phyloP scores from a whole-genome alignment of 2,113 vertebrate species.

The Oreotrochilus melanogaster region DNA sequence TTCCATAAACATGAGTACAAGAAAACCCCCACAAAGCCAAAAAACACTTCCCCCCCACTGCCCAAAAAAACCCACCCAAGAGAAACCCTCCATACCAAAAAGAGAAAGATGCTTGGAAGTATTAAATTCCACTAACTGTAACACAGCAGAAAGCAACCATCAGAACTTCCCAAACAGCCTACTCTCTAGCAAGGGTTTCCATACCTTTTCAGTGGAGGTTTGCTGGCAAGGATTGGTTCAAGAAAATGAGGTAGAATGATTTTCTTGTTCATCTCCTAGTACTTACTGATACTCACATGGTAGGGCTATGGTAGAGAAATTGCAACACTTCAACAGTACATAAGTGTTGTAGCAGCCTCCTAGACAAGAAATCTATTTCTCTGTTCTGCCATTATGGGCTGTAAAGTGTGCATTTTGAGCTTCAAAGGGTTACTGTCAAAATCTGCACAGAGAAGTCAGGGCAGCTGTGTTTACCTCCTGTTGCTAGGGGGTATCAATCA shows the following conservation, averaged over 20 bases:
- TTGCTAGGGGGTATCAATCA: background rate
- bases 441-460: background rate
- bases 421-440: background rate
- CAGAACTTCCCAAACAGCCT: rapidly evolving
- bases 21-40: background rate
- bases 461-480: background rate
- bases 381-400: background rate
- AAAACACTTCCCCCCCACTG: too few species aligned
- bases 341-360: background rate
- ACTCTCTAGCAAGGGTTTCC: rapidly evolving
- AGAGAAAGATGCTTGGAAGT: rapidly evolving
- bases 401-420: background rate
- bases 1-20: background rate
- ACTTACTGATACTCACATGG: rapidly evolving
- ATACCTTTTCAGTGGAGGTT: background rate
- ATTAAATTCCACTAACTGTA: rapidly evolving
- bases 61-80: rapidly evolving
- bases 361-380: background rate
- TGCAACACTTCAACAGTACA: rapidly evolving
- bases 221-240: background rate
- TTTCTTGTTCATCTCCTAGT: background rate
- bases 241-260: rapidly evolving
- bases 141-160: rapidly evolving
- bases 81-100: rapidly evolving
- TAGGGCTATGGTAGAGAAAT: background rate